Conservation (phyloP, 2,797 vertebrate genomes). For the Hephaestus fuliginosus region DNA sequence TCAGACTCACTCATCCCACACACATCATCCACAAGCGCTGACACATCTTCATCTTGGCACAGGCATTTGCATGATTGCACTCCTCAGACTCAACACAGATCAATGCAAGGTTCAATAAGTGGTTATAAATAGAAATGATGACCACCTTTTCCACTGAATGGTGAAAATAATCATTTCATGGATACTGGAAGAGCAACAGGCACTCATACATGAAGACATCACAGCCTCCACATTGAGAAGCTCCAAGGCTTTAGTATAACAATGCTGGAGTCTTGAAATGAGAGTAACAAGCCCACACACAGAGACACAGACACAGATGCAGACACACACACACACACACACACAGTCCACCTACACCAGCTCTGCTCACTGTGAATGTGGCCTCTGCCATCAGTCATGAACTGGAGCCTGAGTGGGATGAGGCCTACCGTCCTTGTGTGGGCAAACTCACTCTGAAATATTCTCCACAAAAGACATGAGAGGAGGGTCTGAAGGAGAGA, state of each 20-base stretch:
- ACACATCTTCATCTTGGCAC: slow-evolving; percentile 62
- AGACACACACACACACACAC: slow-evolving; percentile 22
- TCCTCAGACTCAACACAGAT: slow-evolving; percentile 51
- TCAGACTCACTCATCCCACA: slow-evolving; percentile 65
- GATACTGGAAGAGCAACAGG: slow-evolving; percentile 45
- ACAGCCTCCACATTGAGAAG: slow-evolving; percentile 36
- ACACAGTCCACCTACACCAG: slow-evolving; percentile 67
- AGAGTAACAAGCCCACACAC: slow-evolving; percentile 40
- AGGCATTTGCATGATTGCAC: slow-evolving; percentile 59
- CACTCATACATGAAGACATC: slow-evolving; percentile 27
- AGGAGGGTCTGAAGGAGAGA: slow-evolving; percentile 13
- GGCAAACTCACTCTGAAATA: slow-evolving; percentile 62
- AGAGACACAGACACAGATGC: background rate
- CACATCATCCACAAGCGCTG: slow-evolving; percentile 40
- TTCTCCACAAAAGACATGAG: slow-evolving; percentile 44
- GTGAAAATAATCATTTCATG: slow-evolving; percentile 38
- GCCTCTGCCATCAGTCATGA: slow-evolving; percentile 69
- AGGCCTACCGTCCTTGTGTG: slow-evolving; percentile 70
- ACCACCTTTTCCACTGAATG: slow-evolving; percentile 8
- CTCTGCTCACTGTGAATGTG: slow-evolving; percentile 51
- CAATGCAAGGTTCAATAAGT: slow-evolving; percentile 39
- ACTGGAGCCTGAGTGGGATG: slow-evolving; percentile 72
- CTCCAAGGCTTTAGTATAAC: slow-evolving; percentile 36
- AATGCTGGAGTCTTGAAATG: slow-evolving; percentile 40
- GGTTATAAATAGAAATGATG: slow-evolving; percentile 57